Evolutionary conservation across 1,140 invertebrate genomes (phyloP), one percentile per base, ranked within the genome.

Genomic region (Ceratina calcarata): DNA sequence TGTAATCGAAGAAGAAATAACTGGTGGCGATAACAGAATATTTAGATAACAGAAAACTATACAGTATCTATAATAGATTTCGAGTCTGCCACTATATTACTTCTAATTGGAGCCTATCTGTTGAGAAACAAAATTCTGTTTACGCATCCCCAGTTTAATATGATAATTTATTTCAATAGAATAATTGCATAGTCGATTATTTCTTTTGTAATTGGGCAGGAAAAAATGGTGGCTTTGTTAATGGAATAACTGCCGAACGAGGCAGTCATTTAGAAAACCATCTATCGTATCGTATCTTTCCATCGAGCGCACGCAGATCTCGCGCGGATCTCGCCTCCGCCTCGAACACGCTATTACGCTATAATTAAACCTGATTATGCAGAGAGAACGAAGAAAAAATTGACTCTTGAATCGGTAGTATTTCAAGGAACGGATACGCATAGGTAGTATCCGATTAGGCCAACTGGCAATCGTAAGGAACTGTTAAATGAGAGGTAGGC

Each of bases 11-110:
- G 13, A 69, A 69, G 32, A 27, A 55, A 27, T 20, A 69, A 62
- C 60, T n/a, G n/a, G 22, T 6, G 4, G 10, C 18, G 67, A 70
- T 70, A 70, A 70, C 67, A 58, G 51, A 70, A 57, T 57, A 57
- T 32, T 20, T 10, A 57, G 67, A 70, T 70, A 70, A 32, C 20
- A 70, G 18, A 32, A 32, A 53, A 4, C 55, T 55, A 45, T 27
- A 69, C 16, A 1, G 24, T 20, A 32, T 27, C 67, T 20, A 8
- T 45, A 6, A 15, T 69, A 18, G 37, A 45, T 45, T 18, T n/a
- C 51, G 55, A 15, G 7, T 58, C 18, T 32, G 4, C 2, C 27
- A 32, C 4, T 32, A 32, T 32, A 32, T 32, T 32, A 32, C 27
- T 32, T 32, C 27, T 32, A 32, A 32, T 32, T 32, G 27, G 27